A percentile compares a stretch with the other conserved stretches of the same genome.
phyloP scores from a whole-genome alignment of 2,797 vertebrate species.

The Coendou prehensilis region DNA sequence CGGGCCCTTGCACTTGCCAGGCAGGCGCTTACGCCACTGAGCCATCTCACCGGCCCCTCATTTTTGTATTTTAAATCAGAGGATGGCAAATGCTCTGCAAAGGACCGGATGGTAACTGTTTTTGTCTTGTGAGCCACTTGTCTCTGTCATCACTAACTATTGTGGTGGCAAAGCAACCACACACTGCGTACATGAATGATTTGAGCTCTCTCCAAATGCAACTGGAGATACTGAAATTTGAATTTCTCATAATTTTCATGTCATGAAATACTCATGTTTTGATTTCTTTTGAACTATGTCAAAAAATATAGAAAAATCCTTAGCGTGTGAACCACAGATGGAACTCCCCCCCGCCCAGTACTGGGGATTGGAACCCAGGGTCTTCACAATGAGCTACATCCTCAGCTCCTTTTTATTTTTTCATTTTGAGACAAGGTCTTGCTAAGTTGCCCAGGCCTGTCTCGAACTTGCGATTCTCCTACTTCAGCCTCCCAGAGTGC shows the following conservation, averaged over 20 bases:
- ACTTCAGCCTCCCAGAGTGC: neutral
- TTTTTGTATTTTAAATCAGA: neutral
- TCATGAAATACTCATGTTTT: neutral
- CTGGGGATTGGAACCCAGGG: neutral
- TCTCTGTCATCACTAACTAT: neutral
- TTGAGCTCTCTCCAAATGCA: neutral
- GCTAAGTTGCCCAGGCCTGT: neutral
- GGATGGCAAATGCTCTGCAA: neutral
- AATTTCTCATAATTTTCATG: neutral
- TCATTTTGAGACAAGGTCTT: neutral
- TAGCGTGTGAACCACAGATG: neutral
- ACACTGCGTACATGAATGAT: neutral
- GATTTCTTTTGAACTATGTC: neutral
- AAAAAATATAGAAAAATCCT: neutral
- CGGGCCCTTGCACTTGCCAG: too few relatives aligned
- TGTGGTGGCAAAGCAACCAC: neutral
- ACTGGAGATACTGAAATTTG: neutral
- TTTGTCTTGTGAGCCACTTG: neutral
- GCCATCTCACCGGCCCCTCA: too few relatives aligned
- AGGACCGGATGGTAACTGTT: neutral
- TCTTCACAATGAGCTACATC: neutral
- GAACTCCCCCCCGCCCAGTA: neutral
- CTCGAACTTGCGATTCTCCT: neutral
- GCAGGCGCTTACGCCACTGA: too few relatives aligned
- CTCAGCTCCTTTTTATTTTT: neutral